Base-by-base conservation (phyloP, 1,140 invertebrate species). In the Drosophila elegans region DNA sequence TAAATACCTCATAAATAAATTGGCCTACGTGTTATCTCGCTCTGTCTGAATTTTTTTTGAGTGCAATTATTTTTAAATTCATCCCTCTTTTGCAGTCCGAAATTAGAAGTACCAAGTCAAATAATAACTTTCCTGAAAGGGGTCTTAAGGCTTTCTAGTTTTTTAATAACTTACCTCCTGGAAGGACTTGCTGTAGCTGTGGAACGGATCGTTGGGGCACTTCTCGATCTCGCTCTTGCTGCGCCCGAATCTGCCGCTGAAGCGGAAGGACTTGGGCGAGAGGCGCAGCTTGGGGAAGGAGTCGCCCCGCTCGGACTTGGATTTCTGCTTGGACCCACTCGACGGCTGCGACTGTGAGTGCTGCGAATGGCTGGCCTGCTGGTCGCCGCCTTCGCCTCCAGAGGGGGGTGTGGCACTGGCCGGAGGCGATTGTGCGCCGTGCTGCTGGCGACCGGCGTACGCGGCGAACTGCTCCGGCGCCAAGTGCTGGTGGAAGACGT, bases 121-220 rank as follows among this genome's bases (percentile, higher is more conserved):
- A 7, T 32, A 32, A 32, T 32, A 1, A 7, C 29, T 6, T 7
- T 32, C 6, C 29, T 32, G 7, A 7, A 7, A 7, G 2, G 2
- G 29, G 29, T 6, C 6, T 32, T 5, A 1, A 7, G 5, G 29
- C 2, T 32, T 32, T 6, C 0, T 21, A 21, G 16, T 21, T 21
- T 21, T 32, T 32, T 32, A 2, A 5, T 7, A 0, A 32, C 36
- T 83, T 53, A 92, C 91, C 91, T 92, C 91, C 57, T 92, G 91
- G 73, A 92, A 92, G 32, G 91, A 92, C 63, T 92, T 92, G 78
- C 91, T 92, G 55, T 92, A 92, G 72, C 73, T 90, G 42, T 89
- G 80, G 62, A 92, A 92, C 2, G 89, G 69, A 73, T 92, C 91
- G 13, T 71, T 91, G 11, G 91, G 83, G 25, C 89, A 89, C 34